Conservation (phyloP, 2,113 vertebrate species). For the Microtus ochrogaster region DNA sequence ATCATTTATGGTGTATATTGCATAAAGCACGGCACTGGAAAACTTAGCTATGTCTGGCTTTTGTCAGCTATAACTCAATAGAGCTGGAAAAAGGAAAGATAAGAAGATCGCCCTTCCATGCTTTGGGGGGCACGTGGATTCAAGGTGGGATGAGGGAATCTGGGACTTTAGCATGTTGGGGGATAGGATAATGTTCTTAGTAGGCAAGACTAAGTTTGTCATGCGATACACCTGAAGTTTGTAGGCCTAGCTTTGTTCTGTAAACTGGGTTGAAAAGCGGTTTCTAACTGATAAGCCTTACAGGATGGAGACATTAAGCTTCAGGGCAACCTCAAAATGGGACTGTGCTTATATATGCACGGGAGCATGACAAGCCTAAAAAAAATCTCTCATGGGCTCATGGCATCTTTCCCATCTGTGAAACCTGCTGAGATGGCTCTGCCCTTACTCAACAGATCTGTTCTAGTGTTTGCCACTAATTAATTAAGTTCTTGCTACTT, state of each 20-base stretch:
- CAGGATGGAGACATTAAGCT: not conserved
- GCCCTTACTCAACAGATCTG: not conserved
- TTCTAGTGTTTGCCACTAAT: not conserved
- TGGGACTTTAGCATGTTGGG: not conserved
- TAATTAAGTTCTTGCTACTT: not conserved
- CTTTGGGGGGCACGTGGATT: not conserved
- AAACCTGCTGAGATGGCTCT: not conserved
- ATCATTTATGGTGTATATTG: not conserved
- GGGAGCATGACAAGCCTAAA: not conserved
- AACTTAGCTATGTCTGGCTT: not conserved
- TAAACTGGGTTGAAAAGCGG: not conserved
- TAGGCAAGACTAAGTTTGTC: not conserved
- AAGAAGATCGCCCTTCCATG: too few relatives aligned
- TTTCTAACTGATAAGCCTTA: not conserved
- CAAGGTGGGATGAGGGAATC: not conserved
- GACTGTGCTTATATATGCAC: not conserved
- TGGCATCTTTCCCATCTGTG: not conserved
- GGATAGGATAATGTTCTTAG: not conserved
- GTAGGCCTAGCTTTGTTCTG: not conserved
- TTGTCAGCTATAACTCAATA: not conserved
- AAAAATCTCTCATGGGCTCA: not conserved
- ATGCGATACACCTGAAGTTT: not conserved
- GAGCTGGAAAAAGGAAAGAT: not conserved
- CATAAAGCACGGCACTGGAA: not conserved
- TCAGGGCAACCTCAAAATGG: not conserved